Conservation (phyloP, 2,888 invertebrate genomes). For the Aspidiotus destructor region DNA sequence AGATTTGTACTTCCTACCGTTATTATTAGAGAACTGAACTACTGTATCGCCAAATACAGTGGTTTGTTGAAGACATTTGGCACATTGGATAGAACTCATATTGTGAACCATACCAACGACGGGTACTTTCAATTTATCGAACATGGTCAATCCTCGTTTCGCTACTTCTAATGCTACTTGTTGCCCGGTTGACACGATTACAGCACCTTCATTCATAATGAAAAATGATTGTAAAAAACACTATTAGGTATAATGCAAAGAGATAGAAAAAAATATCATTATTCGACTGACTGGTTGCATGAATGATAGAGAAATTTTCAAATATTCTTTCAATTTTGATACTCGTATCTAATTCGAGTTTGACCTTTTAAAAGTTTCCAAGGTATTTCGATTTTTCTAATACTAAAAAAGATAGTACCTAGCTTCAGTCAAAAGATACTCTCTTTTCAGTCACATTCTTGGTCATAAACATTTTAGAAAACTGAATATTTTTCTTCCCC, state of each 20-base stretch:
- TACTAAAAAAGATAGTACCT: constrained; percentile 36
- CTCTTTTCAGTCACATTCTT: no score
- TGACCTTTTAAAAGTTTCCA: no score
- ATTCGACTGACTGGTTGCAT: no score
- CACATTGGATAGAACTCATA: constrained; percentile 72
- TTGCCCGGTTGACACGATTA: constrained; percentile 91
- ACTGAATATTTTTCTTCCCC: background rate
- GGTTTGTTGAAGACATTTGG: constrained; percentile 62
- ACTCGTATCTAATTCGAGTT: no score
- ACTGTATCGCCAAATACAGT: constrained; percentile 64
- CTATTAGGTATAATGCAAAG: no score
- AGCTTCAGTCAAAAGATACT: no score
- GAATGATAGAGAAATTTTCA: no score
- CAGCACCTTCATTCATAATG: constrained; percentile 50
- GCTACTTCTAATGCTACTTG: constrained; percentile 78
- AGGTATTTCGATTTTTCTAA: no score
- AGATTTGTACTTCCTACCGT: constrained; percentile 44
- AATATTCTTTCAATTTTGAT: no score
- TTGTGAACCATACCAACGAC: constrained; percentile 84
- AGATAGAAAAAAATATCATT: no score
- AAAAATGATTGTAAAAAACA: no score
- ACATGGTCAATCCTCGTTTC: constrained; percentile 76
- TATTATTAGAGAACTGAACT: constrained; percentile 51
- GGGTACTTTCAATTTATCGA: constrained; percentile 68
- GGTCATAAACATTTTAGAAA: background rate